phyloP scores from a whole-genome alignment of 2,113 vertebrate species.

The Heterotis niloticus region DNA sequence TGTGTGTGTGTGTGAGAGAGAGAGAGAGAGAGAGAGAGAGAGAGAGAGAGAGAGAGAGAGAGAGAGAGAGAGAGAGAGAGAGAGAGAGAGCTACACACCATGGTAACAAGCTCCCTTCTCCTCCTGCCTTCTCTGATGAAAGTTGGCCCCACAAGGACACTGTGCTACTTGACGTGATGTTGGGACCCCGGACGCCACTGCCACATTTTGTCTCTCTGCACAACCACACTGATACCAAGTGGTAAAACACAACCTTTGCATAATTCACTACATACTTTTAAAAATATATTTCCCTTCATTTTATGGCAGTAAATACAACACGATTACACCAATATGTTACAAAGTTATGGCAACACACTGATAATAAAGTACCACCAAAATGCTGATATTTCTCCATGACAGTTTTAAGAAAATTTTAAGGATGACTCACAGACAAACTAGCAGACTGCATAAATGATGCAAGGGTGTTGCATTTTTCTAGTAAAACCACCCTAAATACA shows the following conservation, averaged over 20 bases:
- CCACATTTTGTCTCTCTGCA: neutral
- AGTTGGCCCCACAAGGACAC: slow-evolving; percentile 55
- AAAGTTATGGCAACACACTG: neutral
- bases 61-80: no score
- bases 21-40: no score
- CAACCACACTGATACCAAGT: neutral
- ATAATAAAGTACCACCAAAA: neutral
- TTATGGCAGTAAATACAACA: neutral
- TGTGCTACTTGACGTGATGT: slow-evolving; percentile 42
- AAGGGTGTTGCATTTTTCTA: no score
- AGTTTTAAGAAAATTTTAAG: no score
- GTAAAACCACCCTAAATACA: no score
- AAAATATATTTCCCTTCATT: neutral
- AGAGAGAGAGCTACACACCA: slow-evolving; percentile 7
- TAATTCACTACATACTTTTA: slow-evolving; percentile 40
- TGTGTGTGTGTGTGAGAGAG: no score
- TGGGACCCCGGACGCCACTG: no score
- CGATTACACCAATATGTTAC: neutral
- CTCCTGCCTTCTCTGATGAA: slow-evolving; percentile 52
- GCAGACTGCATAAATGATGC: neutral
- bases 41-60: no score
- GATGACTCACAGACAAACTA: no score
- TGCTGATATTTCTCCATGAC: neutral
- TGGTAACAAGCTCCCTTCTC: slow-evolving; percentile 52
- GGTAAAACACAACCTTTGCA: slow-evolving; percentile 35